Base-by-base conservation (phyloP, 2,888 invertebrate species). In the Nomada fabriciana region DNA sequence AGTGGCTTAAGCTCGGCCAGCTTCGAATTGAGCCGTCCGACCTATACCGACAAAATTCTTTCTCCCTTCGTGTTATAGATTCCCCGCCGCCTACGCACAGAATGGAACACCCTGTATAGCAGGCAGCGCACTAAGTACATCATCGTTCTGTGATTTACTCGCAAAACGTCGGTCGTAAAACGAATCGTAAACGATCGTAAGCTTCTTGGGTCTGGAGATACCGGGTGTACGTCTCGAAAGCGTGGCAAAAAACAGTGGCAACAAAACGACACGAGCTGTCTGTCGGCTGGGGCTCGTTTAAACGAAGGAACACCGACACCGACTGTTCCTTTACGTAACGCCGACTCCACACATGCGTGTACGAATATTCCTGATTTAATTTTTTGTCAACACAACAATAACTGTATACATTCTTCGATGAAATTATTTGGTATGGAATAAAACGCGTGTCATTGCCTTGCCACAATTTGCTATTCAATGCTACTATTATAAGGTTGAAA, bases 61-160 rank as follows among this genome's bases (percentile, higher is more conserved):
- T 60, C 20, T 18, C 55, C 11, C 23, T 9, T 18, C 18, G 23
- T 7, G 42, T 18, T 43, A 15, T 10, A 15, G 23, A 68, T 7
- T 47, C 23, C 2, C 53, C 53, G n/a, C 53, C 52, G 7, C 20
- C 47, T 47, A 20, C 36, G 53, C 20, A 11, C n/a, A 55, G 18
- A 18, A 36, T 18, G 5, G 2, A 69, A 20, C 20, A 36, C 18
- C 20, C 3, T 69, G 18, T 43, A 36, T 7, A 25, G 43, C 43
- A 25, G 10, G 18, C 18, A 11, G 11, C 25, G 15, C 20, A 23
- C 57, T 47, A 59, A 47, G 29, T 59, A 74, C 53, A 74, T 67
- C 65, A 74, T 74, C 65, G 65, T 74, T 23, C 2, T 57, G 64
- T 76, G 73, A 76, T 72, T 76, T 76, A 72, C 57, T 72, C 75